Percentiles rank a stretch among this genome's conserved stretches.
phyloP scores from a whole-genome alignment of 2,888 invertebrate genomes.

The Thelaira solivaga region DNA sequence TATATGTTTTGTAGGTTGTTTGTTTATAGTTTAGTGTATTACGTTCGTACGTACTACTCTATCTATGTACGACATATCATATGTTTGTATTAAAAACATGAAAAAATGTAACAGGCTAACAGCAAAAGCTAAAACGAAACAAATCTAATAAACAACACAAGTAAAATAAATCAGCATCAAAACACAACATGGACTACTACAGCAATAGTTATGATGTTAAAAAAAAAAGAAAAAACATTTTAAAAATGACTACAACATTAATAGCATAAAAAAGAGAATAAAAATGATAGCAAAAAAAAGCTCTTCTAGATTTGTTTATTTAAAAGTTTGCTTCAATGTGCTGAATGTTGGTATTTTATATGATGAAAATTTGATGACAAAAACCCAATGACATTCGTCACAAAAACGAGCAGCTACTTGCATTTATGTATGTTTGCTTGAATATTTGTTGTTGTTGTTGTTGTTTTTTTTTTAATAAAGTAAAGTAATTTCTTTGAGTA shows the following conservation, averaged over 20 bases:
- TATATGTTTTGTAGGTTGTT: too few relatives aligned
- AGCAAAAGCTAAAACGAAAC: constrained; percentile 35
- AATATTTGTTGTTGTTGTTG: constrained; percentile 1
- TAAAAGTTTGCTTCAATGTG: constrained; percentile 65
- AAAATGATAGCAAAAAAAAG: constrained; percentile 55
- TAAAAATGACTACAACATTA: constrained; percentile 19
- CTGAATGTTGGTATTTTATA: constrained; percentile 41
- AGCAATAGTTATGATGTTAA: constrained; percentile 22
- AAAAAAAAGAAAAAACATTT: constrained; percentile 12
- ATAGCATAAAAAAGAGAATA: constrained; percentile 5
- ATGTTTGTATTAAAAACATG: constrained; percentile 35
- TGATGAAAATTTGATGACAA: not conserved
- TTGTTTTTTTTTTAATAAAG: constrained; percentile 54
- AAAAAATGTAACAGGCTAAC: constrained; percentile 45
- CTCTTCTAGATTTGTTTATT: constrained; percentile 73
- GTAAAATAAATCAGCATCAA: not conserved
- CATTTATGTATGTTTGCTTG: not conserved
- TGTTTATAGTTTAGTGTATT: too few relatives aligned
- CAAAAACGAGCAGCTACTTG: not conserved
- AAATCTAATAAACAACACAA: not conserved
- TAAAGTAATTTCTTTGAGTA: constrained; percentile 74
- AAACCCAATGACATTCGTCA: constrained; percentile 1
- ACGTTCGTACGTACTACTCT: too few relatives aligned
- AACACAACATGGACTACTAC: not conserved
- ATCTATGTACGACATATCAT: too few relatives aligned